Evolutionary conservation across 2,113 vertebrate species (phyloP).

Genomic region (Prionailurus viverrinus): DNA sequence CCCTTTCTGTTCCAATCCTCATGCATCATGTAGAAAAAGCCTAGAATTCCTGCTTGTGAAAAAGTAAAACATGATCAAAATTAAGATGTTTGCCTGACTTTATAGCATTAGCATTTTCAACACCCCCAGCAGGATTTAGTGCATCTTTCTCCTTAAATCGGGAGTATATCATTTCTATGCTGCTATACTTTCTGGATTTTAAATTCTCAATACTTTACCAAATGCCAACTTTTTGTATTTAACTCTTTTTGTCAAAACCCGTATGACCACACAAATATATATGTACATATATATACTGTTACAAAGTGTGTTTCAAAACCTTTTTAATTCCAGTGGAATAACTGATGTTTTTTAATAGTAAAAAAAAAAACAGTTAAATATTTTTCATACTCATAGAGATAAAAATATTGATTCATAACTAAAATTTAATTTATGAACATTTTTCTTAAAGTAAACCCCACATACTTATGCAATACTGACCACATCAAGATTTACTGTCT

Average conservation of each 20-base stretch:
- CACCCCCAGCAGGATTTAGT: neutral
- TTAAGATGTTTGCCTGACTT: neutral
- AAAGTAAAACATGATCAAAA: neutral
- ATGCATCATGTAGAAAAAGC: neutral
- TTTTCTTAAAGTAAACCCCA: neutral
- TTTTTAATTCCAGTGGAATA: conserved; percentile 4
- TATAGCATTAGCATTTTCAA: neutral
- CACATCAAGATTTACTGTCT: neutral
- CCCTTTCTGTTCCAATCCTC: neutral
- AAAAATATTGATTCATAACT: neutral
- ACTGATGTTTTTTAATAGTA: neutral
- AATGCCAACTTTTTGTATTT: neutral
- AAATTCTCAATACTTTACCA: neutral
- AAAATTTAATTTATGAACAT: neutral
- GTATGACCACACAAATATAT: neutral
- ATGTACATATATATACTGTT: neutral
- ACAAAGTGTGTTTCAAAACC: neutral
- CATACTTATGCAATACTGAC: neutral
- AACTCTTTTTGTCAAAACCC: conserved; percentile 21
- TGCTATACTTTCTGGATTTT: neutral
- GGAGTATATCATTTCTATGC: neutral
- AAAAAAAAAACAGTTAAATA: neutral
- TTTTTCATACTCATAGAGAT: neutral
- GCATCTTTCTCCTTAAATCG: neutral
- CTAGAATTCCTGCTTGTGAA: conserved; percentile 24